Percentiles rank a stretch among this genome's conserved stretches.
Conservation (phyloP, 1,140 invertebrate genomes). For the Neodiprion virginianus region DNA sequence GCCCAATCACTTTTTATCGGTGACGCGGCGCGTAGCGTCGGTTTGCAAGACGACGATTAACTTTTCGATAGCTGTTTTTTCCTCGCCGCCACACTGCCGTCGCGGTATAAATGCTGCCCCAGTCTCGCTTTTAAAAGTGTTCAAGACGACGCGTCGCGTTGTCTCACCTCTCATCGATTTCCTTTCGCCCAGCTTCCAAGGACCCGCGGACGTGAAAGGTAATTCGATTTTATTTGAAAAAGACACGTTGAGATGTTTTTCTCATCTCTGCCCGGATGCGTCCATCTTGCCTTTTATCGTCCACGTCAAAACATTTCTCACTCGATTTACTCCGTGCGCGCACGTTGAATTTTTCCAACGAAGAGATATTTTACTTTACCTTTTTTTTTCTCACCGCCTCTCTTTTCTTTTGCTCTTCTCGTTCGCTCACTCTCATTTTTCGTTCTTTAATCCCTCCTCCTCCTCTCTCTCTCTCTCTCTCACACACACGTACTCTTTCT, state of each 20-base stretch:
- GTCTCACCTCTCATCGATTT: neutral
- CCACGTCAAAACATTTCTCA: neutral
- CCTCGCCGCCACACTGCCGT: neutral
- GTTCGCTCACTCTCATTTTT: too few relatives aligned
- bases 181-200: neutral
- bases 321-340: neutral
- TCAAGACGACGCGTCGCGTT: neutral
- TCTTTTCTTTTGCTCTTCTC: too few relatives aligned
- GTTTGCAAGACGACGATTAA: neutral
- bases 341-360: too few relatives aligned
- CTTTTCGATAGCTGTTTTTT: conserved; percentile 1
- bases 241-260: neutral
- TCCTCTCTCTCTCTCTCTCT: too few relatives aligned
- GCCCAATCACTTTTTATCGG: neutral
- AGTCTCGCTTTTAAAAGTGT: neutral
- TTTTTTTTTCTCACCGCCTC: too few relatives aligned
- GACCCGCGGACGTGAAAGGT: neutral
- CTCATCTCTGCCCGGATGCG: neutral
- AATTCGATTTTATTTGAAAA: neutral
- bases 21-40: neutral
- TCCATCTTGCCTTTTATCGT: neutral
- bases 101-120: neutral
- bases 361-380: too few relatives aligned
- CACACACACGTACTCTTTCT: too few relatives aligned
- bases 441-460: too few relatives aligned